Evolutionary conservation across 2,113 vertebrate genomes (phyloP), one percentile per base, ranked within the genome.

Genomic region (Tupaia chinensis): DNA sequence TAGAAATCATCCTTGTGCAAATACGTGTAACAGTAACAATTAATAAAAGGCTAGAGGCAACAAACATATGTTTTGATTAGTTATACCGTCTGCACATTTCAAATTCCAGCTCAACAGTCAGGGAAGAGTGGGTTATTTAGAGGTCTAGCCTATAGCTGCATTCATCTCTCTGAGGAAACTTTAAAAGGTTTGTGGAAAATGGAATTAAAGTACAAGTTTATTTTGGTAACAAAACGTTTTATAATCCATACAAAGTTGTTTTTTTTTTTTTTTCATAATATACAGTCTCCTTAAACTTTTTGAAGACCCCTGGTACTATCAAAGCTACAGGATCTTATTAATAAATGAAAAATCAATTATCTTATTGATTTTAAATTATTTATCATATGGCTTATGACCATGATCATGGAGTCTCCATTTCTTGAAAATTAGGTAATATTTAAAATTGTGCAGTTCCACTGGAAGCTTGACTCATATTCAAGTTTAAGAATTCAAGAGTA

Each of bases 401-500:
- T 22, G 54, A 87, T 10, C 1, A 77, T 9, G 68, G 7, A 69
- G 1, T n/a, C 7, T 54, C 63, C 54, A 92, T 77, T 93, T 90
- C 78, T 76, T 89, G 13, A 95, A n/a, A 91, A 85, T 85, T 15
- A 66, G 53, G 63, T 69, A 69, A 82, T 58, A 16, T 16, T 74
- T 90, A 84, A 66, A 87, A 89, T 6, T 66, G 10, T 9, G 61
- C 27, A 78, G 19, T 72, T 94, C 79, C 34, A 13, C 19, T 25
- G 13, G 27, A 95, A 29, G 20, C 81, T 32, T 66, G 32, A 44
- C 53, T 23, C 58, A 76, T 77, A 27, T 68, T 7, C 56, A 70
- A 25, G 23, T 78, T 92, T 78, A 94, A 95, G 32, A 89, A 27
- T 54, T 87, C 25, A 92, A 56, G 66, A 87, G 11, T 81, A 23